Conservation (phyloP, 1,140 invertebrate species). For the Pinna nobilis region DNA sequence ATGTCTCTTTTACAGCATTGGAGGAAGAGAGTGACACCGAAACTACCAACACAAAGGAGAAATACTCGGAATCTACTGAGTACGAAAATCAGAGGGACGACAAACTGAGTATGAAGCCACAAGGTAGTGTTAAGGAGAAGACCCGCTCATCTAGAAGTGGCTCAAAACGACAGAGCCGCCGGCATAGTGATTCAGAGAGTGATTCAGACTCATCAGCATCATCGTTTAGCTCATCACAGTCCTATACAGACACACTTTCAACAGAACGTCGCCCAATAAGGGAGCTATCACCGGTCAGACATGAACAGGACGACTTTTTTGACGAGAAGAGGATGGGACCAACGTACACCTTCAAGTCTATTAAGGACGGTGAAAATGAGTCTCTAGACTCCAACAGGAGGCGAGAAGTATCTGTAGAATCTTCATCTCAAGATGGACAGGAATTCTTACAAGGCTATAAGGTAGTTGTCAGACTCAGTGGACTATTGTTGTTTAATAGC, state of each 20-base stretch:
- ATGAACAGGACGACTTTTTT: constrained; percentile 48
- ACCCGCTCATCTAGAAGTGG: not conserved
- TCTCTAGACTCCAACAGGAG: constrained; percentile 1
- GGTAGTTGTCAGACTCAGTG: no score
- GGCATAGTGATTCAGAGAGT: constrained; percentile 17
- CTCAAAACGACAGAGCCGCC: no score
- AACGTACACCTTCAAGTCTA: constrained; percentile 41
- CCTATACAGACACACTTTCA: not conserved
- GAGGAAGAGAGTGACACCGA: constrained; percentile 15
- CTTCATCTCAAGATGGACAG: constrained; percentile 18
- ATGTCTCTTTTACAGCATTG: not conserved
- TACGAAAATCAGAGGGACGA: not conserved
- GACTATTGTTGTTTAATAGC: no score
- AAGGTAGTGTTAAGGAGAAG: not conserved
- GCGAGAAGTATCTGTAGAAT: constrained; percentile 18
- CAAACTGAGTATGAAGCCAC: not conserved
- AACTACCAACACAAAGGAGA: not conserved
- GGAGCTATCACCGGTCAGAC: constrained; percentile 18
- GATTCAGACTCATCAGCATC: constrained; percentile 27
- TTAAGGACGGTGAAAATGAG: constrained; percentile 2
- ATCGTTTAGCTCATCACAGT: constrained; percentile 4
- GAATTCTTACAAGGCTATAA: constrained; percentile 42
- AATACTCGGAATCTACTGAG: not conserved
- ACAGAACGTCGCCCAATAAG: not conserved
- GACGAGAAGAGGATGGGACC: constrained; percentile 42